Percentiles rank a stretch among this genome's conserved stretches.
phyloP scores from a whole-genome alignment of 2,113 vertebrate genomes.

The Myotis lucifugus region DNA sequence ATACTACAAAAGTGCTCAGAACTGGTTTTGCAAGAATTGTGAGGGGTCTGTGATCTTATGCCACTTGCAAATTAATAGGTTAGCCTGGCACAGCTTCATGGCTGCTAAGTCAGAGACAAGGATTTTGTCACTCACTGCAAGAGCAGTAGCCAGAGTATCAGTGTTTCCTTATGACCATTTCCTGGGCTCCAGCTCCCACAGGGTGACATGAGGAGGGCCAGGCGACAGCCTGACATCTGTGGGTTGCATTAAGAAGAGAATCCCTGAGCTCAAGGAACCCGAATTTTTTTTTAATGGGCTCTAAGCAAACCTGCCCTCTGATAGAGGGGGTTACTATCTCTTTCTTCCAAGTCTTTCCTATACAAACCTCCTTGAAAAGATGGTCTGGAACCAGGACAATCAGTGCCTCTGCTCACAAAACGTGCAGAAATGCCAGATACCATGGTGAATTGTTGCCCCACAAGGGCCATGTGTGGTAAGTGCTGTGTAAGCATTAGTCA shows the following conservation, averaged over 20 bases:
- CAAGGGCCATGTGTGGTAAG: neutral
- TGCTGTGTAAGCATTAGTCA: neutral
- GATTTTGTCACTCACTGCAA: neutral
- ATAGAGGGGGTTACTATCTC: neutral
- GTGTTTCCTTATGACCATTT: neutral
- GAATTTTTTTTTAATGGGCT: neutral
- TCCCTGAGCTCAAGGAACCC: neutral
- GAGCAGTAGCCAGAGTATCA: neutral
- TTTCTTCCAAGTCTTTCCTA: neutral
- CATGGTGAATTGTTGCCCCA: neutral
- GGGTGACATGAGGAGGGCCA: neutral
- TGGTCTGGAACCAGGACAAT: neutral
- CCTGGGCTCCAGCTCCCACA: neutral
- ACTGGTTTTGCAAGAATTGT: neutral
- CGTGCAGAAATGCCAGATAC: neutral
- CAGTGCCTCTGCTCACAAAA: neutral
- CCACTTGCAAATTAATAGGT: neutral
- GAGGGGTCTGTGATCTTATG: neutral
- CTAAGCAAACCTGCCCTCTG: neutral
- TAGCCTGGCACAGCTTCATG: neutral
- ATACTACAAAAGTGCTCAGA: neutral
- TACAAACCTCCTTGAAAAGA: neutral
- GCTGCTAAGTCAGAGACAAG: neutral
- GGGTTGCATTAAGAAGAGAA: neutral
- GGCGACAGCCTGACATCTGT: neutral